Conservation (phyloP, 2,113 vertebrate genomes). For the Pipa parva region DNA sequence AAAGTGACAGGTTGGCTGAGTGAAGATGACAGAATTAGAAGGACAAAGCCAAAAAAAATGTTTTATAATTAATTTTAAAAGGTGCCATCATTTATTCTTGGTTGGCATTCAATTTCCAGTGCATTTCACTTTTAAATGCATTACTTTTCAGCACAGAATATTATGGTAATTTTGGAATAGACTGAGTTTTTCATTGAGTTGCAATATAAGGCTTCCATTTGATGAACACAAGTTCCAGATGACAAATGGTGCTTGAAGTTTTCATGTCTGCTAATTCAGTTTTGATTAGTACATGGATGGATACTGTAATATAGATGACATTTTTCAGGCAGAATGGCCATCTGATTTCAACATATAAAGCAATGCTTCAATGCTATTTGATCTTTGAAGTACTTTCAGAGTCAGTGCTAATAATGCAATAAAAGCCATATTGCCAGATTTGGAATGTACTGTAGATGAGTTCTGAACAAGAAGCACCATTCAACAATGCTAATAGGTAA, state of each 20-base stretch:
- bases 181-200: conserved; percentile 67
- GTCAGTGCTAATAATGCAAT: conserved; percentile 57
- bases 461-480: conserved; percentile 41
- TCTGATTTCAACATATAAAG: conserved; percentile 60
- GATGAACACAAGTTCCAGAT: conserved; percentile 64
- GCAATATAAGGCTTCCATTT: conserved; percentile 53
- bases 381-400: conserved; percentile 65
- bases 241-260: conserved; percentile 67
- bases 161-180: conserved; percentile 68
- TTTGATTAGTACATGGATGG: conserved; percentile 72
- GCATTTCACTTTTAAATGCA: conserved; percentile 71
- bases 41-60: conserved; percentile 48
- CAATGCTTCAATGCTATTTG: conserved; percentile 64
- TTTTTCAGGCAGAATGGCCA: conserved; percentile 65
- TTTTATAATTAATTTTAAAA: conserved; percentile 66
- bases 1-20: conserved; percentile 55
- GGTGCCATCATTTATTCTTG: conserved; percentile 64
- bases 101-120: conserved; percentile 71
- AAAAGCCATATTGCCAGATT: conserved; percentile 52
- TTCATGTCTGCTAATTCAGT: conserved; percentile 69
- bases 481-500: conserved; percentile 40
- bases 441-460: conserved; percentile 53
- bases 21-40: conserved; percentile 55
- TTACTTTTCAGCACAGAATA: conserved; percentile 68
- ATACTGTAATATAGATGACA: conserved; percentile 68